phyloP scores from a whole-genome alignment of 2,888 invertebrate genomes.

The Hypomecis punctinalis region DNA sequence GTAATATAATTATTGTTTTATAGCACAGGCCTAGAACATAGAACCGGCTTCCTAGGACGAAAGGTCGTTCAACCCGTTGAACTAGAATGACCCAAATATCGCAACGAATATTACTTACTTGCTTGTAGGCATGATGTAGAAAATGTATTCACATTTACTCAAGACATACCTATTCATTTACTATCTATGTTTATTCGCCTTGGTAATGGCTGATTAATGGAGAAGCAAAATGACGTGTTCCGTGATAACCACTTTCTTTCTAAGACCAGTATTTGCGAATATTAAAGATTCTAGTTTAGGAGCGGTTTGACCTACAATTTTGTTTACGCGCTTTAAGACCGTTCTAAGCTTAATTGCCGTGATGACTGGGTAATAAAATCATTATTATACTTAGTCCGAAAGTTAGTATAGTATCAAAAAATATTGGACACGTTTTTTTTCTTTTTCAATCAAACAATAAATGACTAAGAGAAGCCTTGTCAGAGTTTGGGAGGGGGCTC shows the following conservation, averaged over 20 bases:
- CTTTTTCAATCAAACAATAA: no score
- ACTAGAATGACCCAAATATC: constrained; percentile 77
- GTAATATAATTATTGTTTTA: not conserved
- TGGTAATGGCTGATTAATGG: constrained; percentile 12
- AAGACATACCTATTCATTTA: not conserved
- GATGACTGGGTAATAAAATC: no score
- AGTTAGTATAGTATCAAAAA: no score
- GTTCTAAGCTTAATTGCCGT: no score
- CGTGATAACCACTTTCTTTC: constrained; percentile 27
- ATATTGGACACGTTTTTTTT: no score
- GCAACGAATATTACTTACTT: constrained; percentile 60
- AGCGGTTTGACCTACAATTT: constrained; percentile 1
- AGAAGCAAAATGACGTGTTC: constrained; percentile 10
- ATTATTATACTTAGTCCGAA: no score
- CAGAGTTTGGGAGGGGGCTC: no score
- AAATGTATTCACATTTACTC: not conserved
- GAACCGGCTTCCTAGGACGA: constrained; percentile 68
- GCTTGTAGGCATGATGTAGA: constrained; percentile 28
- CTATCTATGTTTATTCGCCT: not conserved
- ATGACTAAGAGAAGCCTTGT: no score
- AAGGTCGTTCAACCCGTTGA: constrained; percentile 72
- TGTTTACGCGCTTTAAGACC: not conserved
- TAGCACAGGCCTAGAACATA: constrained; percentile 48
- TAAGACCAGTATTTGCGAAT: constrained; percentile 20
- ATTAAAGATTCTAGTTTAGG: constrained; percentile 13